Evolutionary conservation across 64 coral and sea anemone species (phyloP).

Genomic region (Pocillopora verrucosa): DNA sequence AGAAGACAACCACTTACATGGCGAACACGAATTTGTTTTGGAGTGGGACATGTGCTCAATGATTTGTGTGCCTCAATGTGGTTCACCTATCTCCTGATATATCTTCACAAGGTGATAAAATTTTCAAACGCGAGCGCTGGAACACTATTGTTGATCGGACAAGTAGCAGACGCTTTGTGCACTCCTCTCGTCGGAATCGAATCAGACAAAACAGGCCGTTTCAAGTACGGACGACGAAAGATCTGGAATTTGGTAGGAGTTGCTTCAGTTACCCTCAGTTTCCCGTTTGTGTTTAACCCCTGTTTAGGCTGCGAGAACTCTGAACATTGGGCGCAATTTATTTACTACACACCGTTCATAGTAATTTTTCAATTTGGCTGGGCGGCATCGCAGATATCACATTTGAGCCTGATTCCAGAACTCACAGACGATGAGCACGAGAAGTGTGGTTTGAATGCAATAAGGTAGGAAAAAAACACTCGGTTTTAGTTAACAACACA

Average conservation of each 20-base stretch:
- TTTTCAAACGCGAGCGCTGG: slow-evolving; percentile 80
- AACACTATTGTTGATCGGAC: slow-evolving; percentile 61
- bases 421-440: slow-evolving; percentile 64
- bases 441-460: slow-evolving; percentile 72
- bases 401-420: slow-evolving; percentile 83
- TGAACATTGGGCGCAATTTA: slow-evolving; percentile 58
- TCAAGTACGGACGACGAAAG: slow-evolving; percentile 79
- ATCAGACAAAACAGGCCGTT: slow-evolving; percentile 62
- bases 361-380: slow-evolving; percentile 91
- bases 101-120: slow-evolving; percentile 75
- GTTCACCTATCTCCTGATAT: slow-evolving; percentile 86
- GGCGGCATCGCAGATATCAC: slow-evolving; percentile 88
- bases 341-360: slow-evolving; percentile 84
- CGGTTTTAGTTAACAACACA: too few relatives aligned
- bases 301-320: slow-evolving; percentile 70
- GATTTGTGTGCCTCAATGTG: slow-evolving; percentile 85
- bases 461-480: slow-evolving; percentile 43
- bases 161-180: slow-evolving; percentile 75
- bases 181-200: slow-evolving; percentile 84
- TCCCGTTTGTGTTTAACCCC: slow-evolving; percentile 86
- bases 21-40: slow-evolving; percentile 64
- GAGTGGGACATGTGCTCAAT: slow-evolving; percentile 83
- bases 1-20: slow-evolving; percentile 23
- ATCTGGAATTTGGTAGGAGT: slow-evolving; percentile 80
- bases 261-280: slow-evolving; percentile 42